Evolutionary conservation across 2,888 invertebrate genomes (phyloP), one percentile per base, ranked within the genome.

Genomic region (Dynastes hyllus): DNA sequence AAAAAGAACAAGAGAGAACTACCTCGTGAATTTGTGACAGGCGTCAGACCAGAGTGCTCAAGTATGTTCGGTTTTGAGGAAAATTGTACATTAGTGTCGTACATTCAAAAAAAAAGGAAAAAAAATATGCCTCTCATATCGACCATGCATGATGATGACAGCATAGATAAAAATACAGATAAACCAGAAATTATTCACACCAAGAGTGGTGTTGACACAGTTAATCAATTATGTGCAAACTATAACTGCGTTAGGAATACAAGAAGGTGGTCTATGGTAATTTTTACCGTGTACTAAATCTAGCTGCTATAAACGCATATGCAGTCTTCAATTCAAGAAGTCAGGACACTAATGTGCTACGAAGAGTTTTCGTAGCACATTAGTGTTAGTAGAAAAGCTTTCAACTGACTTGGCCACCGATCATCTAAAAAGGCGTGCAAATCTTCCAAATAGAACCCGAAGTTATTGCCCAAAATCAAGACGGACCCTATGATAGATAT

Each of bases 11-110:
- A 79, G 66, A 45, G 0, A 16, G 37, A 16, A 37, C 32, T 77
- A 45, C 69, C 70, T 45, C 76, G 13, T 29, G 45, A 63, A n/a
- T 67, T 67, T 40, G 40, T 45, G 9, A 16, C 16, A 40, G 40
- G 16, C 45, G 27, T 76, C 71, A 69, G 76, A 69, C 69, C 75
- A 66, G 51, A 37, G 51, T 16, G 71, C 32, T 66, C 71, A 29
- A 71, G 71, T 58, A 71, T 77, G 65, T 79, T 79, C 51, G 77
- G 71, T 58, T 79, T 71, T 65, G 40, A 63, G 63, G 45, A 77
- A 27, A 51, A 67, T 27, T 51, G 40, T 63, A 78, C 76, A 53
- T 53, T 78, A 66, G 77, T 77, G 5, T 79, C 79, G 32, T 80
- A 78, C 29, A 58, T 58, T 27, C 61, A 75, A 78, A 75, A 51